Evolutionary conservation across 2,888 invertebrate genomes (phyloP), one percentile per base, ranked within the genome.

Genomic region (Sinelater perroti): DNA sequence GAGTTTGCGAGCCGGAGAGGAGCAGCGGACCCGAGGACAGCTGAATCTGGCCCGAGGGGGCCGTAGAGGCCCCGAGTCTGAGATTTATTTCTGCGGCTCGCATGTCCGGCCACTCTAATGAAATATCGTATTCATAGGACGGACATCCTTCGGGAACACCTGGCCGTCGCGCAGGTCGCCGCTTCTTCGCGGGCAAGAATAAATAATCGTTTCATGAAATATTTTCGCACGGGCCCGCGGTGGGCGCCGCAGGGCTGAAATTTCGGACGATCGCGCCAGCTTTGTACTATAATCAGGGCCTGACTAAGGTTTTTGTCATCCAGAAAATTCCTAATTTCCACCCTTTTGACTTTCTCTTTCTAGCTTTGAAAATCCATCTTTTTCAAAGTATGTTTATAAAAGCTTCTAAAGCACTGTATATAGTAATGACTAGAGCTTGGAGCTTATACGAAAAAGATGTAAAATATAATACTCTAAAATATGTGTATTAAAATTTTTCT

Each of bases 91-190:
- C 70, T 72, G 72, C 70, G 67, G 69, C 69, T 70, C 71, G 69
- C 70, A 67, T 70, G 73, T 72, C 73, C 73, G 65, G 70, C 69
- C 64, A 60, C 70, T 68, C 74, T 76, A 76, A 77, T 77, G 77
- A 76, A 76, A 77, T 77, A 76, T 76, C 73, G 75, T 76, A 77
- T 77, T 77, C 77, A 77, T 77, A 75, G 77, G 73, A 74, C 71
- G 70, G 71, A 58, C 63, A 64, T 67, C 72, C 71, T 67, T 61
- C 60, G 70, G 71, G 70, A 70, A 58, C 65, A 64, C 67, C 69
- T 67, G 69, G 64, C 58, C 54, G 61, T 59, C 49, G 60, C 64
- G 51, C 56, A 53, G 62, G 26, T 53, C 46, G 40, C 45, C 47
- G 40, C 33, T 49, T 54, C 35, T 56, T 44, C 36, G 21, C 6